Evolutionary conservation across 1,140 invertebrate genomes (phyloP).

Genomic region (Myzus persicae): DNA sequence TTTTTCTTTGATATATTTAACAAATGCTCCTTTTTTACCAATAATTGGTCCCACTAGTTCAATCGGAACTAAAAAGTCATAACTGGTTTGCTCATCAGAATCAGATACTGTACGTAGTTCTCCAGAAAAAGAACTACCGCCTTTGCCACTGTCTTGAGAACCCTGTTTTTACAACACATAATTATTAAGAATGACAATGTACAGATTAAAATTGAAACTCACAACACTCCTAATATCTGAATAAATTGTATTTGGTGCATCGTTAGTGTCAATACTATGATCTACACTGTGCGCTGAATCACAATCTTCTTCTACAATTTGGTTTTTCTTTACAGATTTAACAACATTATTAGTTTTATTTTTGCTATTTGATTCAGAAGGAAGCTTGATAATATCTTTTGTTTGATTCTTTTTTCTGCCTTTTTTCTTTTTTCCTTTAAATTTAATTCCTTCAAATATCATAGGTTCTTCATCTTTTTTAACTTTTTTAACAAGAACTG

Average conservation of each 20-base stretch:
- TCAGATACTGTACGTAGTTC: conserved; percentile 32
- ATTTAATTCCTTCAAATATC: conserved; percentile 51
- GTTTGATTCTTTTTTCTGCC: conserved; percentile 68
- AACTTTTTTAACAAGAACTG: background rate
- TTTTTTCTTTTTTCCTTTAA: conserved; percentile 52
- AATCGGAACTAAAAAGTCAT: conserved; percentile 78
- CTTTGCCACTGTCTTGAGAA: conserved; percentile 53
- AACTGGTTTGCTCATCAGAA: conserved; percentile 32
- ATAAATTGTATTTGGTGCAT: conserved; percentile 48
- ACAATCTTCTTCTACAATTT: conserved; percentile 49
- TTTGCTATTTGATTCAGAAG: background rate
- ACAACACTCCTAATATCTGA: conserved; percentile 50
- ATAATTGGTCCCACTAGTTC: conserved; percentile 85
- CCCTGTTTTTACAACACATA: background rate
- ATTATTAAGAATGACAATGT: background rate
- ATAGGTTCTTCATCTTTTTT: conserved; percentile 52
- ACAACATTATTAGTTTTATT: background rate
- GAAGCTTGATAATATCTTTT: conserved; percentile 6
- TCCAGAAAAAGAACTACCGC: conserved; percentile 46
- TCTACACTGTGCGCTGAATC: conserved; percentile 50
- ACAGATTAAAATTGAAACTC: background rate
- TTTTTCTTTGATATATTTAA: conserved; percentile 80
- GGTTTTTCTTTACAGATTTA: background rate
- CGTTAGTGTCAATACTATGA: conserved; percentile 49
- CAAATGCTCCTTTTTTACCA: conserved; percentile 81